Evolutionary conservation across 2,113 vertebrate species (phyloP).

Genomic region (Epinephelus fuscoguttatus): DNA sequence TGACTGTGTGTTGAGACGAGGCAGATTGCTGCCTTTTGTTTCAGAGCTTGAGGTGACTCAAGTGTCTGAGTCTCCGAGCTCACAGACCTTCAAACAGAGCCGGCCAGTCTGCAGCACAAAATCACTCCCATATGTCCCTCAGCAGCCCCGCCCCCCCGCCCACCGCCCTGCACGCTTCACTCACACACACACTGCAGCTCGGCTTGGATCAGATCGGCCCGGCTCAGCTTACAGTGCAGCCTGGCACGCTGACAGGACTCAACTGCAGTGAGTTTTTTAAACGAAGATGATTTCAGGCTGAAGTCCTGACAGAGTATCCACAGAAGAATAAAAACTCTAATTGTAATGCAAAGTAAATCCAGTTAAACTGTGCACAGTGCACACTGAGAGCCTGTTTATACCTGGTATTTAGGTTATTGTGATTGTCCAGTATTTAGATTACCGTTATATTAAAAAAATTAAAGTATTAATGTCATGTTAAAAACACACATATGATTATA

Average conservation of each 20-base stretch:
- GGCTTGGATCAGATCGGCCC: not conserved
- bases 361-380: no score
- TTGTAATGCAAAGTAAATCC: no score
- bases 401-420: no score
- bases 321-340: not conserved
- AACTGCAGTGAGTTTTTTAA: not conserved
- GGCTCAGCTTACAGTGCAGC: not conserved
- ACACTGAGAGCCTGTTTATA: no score
- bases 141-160: not conserved
- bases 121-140: slow-evolving; percentile 77
- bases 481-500: no score
- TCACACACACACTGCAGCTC: not conserved
- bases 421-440: no score
- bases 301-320: no score
- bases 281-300: not conserved
- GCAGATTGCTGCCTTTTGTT: slow-evolving; percentile 43
- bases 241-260: not conserved
- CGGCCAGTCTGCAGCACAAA: slow-evolving; percentile 70
- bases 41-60: slow-evolving; percentile 29
- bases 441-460: no score
- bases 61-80: slow-evolving; percentile 26
- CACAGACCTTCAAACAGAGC: slow-evolving; percentile 67
- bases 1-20: not conserved
- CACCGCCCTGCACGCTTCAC: slow-evolving; percentile 4
- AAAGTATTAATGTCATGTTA: no score